Conservation (phyloP, 2,113 vertebrate species). For the Euleptes europaea region DNA sequence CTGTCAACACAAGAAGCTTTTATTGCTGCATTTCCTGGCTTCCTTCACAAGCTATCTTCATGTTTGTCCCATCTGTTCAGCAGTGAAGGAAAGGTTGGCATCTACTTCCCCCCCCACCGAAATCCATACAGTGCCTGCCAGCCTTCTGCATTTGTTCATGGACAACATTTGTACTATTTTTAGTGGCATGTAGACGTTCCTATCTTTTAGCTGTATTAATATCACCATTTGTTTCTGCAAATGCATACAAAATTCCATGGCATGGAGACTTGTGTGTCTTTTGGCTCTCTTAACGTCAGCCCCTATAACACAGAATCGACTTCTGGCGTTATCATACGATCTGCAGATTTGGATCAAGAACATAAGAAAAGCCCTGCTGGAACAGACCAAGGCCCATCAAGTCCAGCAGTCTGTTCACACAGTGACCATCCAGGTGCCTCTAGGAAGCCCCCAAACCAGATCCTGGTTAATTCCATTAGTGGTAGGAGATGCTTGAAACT, state of each 20-base stretch:
- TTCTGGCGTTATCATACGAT: not conserved
- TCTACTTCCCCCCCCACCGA: not conserved
- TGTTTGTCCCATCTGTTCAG: accelerated
- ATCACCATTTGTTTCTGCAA: not conserved
- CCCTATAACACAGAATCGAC: not conserved
- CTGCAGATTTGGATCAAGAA: not conserved
- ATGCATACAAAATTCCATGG: too few species aligned
- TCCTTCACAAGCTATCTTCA: not conserved
- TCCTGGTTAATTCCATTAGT: too few species aligned
- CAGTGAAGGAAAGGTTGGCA: accelerated
- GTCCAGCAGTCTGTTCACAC: too few species aligned
- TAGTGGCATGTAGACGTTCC: not conserved
- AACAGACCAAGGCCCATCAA: too few species aligned
- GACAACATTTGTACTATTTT: not conserved
- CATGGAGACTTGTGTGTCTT: too few species aligned
- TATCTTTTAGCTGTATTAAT: not conserved
- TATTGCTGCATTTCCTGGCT: not conserved
- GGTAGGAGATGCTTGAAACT: too few species aligned
- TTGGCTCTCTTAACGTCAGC: not conserved
- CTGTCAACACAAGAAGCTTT: not conserved
- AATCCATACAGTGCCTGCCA: not conserved
- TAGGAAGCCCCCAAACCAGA: too few species aligned
- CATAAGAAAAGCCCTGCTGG: too few species aligned
- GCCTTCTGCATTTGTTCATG: not conserved
- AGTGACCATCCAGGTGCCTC: too few species aligned